phyloP scores from a whole-genome alignment of 2,113 vertebrate genomes.

The Oriolus oriolus region DNA sequence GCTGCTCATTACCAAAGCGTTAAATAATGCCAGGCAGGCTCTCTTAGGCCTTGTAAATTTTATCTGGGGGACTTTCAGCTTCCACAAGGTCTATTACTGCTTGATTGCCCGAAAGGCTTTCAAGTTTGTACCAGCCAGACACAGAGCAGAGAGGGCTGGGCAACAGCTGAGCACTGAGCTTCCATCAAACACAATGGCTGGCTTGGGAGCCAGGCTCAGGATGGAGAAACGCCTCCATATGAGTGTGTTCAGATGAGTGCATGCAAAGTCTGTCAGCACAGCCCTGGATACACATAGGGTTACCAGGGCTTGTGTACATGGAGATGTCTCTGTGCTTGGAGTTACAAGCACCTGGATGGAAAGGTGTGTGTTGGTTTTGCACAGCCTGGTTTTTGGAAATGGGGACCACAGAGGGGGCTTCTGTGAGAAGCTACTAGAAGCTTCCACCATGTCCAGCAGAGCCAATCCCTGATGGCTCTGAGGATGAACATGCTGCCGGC shows the following conservation, averaged over 20 bases:
- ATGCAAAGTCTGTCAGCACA: not conserved
- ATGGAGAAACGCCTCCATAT: not conserved
- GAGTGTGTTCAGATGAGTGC: not conserved
- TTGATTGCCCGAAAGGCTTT: conserved; percentile 1
- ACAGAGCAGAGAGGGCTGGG: not conserved
- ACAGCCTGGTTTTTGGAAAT: not conserved
- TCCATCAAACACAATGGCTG: not conserved
- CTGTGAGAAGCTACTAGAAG: not conserved
- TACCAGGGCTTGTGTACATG: not conserved
- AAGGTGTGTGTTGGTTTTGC: not conserved
- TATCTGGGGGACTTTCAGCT: not conserved
- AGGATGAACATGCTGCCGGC: not conserved
- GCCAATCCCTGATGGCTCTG: not conserved
- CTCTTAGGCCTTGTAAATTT: conserved; percentile 14
- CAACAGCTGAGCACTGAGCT: not conserved
- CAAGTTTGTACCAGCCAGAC: not conserved
- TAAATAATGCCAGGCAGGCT: not conserved
- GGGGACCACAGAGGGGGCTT: not conserved
- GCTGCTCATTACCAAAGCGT: not conserved
- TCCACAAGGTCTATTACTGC: not conserved
- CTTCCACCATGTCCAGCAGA: not conserved
- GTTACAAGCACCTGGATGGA: fast-evolving
- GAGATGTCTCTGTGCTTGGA: not conserved
- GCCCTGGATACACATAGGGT: not conserved
- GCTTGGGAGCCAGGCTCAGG: not conserved